Evolutionary conservation across 1,140 invertebrate genomes (phyloP).

Genomic region (Caligus rogercresseyi): DNA sequence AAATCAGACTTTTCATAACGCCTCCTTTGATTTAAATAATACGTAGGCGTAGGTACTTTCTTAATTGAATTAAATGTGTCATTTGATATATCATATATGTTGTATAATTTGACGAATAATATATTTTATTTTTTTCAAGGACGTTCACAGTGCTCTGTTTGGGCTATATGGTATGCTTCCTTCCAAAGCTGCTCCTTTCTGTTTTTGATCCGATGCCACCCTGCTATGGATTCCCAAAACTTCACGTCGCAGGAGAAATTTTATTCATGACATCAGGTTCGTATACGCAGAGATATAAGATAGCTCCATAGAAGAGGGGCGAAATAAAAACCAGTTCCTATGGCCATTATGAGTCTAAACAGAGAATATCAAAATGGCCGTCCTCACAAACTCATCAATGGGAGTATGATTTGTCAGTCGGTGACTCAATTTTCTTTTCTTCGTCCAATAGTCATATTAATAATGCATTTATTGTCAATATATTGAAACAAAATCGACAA

Average conservation of each 20-base stretch:
- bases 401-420: too few relatives aligned
- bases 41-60: too few relatives aligned
- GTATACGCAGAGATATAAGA: not conserved
- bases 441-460: too few relatives aligned
- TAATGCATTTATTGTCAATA: too few relatives aligned
- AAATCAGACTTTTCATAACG: too few relatives aligned
- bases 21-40: too few relatives aligned
- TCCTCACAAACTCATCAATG: too few relatives aligned
- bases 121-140: not conserved
- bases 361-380: not conserved
- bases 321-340: not conserved
- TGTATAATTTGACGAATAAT: not conserved
- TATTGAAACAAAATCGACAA: too few relatives aligned
- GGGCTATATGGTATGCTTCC: conserved; percentile 2
- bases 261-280: conserved; percentile 2
- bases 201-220: conserved; percentile 15
- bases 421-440: too few relatives aligned
- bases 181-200: not conserved
- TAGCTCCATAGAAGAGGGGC: not conserved
- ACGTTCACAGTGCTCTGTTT: not conserved
- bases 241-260: conserved; percentile 7
- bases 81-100: not conserved
- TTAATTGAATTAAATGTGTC: too few relatives aligned
- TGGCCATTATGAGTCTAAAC: not conserved
- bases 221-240: not conserved